Evolutionary conservation across 1,140 invertebrate genomes (phyloP).

Genomic region (Drosophila parvula): DNA sequence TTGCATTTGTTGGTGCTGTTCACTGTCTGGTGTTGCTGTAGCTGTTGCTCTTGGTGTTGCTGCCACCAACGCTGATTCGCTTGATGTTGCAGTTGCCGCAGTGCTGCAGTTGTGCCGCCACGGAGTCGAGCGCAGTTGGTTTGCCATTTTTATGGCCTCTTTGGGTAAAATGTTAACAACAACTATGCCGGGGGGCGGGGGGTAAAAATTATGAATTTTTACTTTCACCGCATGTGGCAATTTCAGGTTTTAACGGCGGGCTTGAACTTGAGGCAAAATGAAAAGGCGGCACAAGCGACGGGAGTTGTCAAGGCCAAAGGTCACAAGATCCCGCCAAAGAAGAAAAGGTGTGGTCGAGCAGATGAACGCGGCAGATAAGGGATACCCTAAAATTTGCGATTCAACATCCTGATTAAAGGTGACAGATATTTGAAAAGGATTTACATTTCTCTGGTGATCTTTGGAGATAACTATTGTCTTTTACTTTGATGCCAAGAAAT

Average conservation of each 20-base stretch:
- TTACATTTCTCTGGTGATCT: background rate
- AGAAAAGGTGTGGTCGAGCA: constrained; percentile 64
- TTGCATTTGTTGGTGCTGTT: constrained; percentile 14
- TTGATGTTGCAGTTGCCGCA: constrained; percentile 1
- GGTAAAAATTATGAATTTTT: constrained; percentile 83
- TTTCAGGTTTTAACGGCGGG: constrained; percentile 44
- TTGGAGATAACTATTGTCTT: background rate
- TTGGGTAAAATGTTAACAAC: constrained; percentile 60
- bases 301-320: constrained; percentile 75
- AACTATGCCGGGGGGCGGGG: constrained; percentile 21
- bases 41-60: constrained; percentile 17
- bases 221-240: constrained; percentile 83
- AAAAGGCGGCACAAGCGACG: constrained; percentile 8
- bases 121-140: constrained; percentile 57
- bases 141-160: constrained; percentile 75
- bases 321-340: constrained; percentile 34
- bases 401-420: constrained; percentile 3
- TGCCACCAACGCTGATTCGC: constrained; percentile 34
- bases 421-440: constrained; percentile 6
- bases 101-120: constrained; percentile 26
- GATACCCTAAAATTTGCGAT: background rate
- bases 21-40: background rate
- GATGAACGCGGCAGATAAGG: constrained; percentile 34
- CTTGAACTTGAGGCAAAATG: constrained; percentile 69
- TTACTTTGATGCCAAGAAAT: background rate